Evolutionary conservation across 2,113 vertebrate genomes (phyloP).

Genomic region (Callipepla californica): DNA sequence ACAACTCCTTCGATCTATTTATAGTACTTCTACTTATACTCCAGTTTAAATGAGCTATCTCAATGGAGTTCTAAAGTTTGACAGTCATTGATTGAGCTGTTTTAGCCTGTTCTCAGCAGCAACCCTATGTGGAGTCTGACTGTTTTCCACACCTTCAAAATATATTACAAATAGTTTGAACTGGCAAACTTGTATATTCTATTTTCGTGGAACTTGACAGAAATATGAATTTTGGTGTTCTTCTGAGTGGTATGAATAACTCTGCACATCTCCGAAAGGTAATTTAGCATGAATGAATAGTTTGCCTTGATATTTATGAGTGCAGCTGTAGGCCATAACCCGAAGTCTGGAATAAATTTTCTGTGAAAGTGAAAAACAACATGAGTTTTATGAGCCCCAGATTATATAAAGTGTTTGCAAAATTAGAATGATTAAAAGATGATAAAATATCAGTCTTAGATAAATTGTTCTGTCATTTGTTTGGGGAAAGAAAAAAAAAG

Average conservation of each 20-base stretch:
- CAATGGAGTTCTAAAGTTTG: background rate
- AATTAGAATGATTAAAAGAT: conserved; percentile 65
- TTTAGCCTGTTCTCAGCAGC: background rate
- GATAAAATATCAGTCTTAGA: conserved; percentile 44
- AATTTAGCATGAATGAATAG: conserved; percentile 65
- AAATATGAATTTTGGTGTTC: conserved; percentile 48
- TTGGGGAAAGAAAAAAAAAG: background rate
- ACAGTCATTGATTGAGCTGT: background rate
- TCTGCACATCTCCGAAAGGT: conserved; percentile 57
- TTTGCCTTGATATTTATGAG: conserved; percentile 66
- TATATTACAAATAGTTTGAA: background rate
- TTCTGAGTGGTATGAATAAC: conserved; percentile 50
- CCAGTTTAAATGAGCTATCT: background rate
- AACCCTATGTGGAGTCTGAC: background rate
- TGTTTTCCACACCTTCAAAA: background rate
- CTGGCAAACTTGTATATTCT: background rate
- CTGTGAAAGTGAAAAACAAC: conserved; percentile 60
- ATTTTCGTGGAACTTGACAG: conserved; percentile 15
- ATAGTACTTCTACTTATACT: background rate
- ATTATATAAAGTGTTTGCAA: conserved; percentile 61
- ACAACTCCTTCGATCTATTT: background rate
- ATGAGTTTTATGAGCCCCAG: conserved; percentile 57
- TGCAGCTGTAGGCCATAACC: conserved; percentile 68
- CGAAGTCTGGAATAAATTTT: conserved; percentile 69
- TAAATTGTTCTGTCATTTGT: conserved; percentile 16